Evolutionary conservation across 1,140 invertebrate genomes (phyloP), one percentile per base, ranked within the genome.

Genomic region (Drosophila pseudoobscura): DNA sequence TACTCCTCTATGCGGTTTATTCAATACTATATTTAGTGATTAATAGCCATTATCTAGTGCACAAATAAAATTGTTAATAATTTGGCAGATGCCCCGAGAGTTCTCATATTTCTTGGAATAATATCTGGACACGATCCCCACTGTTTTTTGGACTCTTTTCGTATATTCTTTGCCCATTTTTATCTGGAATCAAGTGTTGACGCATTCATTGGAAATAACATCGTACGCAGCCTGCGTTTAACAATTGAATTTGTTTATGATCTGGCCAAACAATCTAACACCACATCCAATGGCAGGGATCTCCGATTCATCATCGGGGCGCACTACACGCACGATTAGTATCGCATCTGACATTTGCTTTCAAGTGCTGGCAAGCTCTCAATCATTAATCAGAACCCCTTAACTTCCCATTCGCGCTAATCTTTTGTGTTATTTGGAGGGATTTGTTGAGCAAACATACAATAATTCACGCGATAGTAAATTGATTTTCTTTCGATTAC

Each of bases 181-280:
- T 65, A 57, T 73, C 35, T 43, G 54, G 71, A 74, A 74, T 49
- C 53, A 20, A 44, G 20, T 53, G 70, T 74, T 64, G 69, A 63
- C 70, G 62, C 35, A 69, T 62, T 62, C 43, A 66, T 66, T 68
- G 64, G 44, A 68, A 63, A 56, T 73, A 72, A 73, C 62, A 72
- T 53, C 43, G 64, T 39, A 73, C 52, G 47, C 58, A 68, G 63
- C 65, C 65, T 68, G 63, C 44, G 65, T 49, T 45, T 62, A 50
- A 72, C 39, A 72, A 51, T 56, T 17, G 24, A 44, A 56, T 57
- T 50, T 63, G 51, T 73, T 51, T 73, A 73, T 52, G 24, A 47
- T 74, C n/a, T 55, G 57, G 44, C 17, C 49, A 52, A 70, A 60
- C 50, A 46, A 46, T 29, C 29, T 46, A 20, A 20, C 20, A 20